These are phyloP conservation scores for Casuarius casuarius DNA, from an alignment of 2,113 vertebrate species.

Conservation along the genomic window DNA sequence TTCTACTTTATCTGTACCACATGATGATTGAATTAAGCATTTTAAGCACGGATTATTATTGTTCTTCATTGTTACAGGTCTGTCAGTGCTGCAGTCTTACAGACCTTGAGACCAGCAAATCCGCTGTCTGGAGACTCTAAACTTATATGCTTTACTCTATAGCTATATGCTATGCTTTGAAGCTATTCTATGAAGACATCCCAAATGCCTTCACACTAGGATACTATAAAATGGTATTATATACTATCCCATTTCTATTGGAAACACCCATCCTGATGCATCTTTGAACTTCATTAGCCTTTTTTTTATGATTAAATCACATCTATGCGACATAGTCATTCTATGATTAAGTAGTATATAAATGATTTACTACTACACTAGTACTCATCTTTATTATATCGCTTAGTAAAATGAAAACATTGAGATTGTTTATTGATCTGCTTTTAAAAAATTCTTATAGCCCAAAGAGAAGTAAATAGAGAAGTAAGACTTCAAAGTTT, in stretches of 20 bases:
- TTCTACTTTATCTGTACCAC: not conserved
- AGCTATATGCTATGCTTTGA: no score
- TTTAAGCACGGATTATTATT: not conserved
- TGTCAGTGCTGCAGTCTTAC: not conserved
- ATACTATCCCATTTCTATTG: not conserved
- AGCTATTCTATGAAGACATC: not conserved
- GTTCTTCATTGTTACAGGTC: not conserved
- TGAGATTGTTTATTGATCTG: conserved; percentile 56
- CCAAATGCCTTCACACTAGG: not conserved
- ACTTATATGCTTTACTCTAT: not conserved
- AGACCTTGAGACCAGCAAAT: not conserved
- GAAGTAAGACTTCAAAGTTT: not conserved
- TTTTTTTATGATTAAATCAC: conserved; percentile 1
- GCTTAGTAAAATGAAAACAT: conserved; percentile 62
- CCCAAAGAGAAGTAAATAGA: conserved; percentile 15
- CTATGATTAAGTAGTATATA: conserved; percentile 41
- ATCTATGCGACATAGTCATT: not conserved
- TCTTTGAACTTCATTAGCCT: not conserved
- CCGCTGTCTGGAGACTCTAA: not conserved
- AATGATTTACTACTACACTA: conserved; percentile 50
- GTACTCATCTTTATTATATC: conserved; percentile 36
- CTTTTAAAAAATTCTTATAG: not conserved
- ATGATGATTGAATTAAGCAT: not conserved
- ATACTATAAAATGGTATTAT: not conserved
- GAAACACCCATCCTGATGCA: not conserved